Conservation (phyloP, 2,797 vertebrate species). For the Chanos chanos region DNA sequence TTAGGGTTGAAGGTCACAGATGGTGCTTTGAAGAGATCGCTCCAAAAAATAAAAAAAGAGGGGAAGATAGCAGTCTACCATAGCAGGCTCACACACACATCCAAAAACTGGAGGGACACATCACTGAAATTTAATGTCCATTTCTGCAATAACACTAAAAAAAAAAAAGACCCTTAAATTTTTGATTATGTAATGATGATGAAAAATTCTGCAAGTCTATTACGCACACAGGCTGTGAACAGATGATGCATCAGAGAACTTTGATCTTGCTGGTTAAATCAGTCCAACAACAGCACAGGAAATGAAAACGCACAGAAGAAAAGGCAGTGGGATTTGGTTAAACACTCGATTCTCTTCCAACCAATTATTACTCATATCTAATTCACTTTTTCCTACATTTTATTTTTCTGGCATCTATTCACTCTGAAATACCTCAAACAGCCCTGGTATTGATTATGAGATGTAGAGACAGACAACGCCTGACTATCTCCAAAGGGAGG, state of each 20-base stretch:
- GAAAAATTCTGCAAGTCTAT: constrained; percentile 87
- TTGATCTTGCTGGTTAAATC: constrained; percentile 85
- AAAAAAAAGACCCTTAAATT: background rate
- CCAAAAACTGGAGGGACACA: constrained; percentile 46
- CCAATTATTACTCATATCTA: constrained; percentile 3
- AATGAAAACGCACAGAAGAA: constrained; percentile 47
- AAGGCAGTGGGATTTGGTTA: constrained; percentile 7
- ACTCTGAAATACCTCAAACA: too few species aligned
- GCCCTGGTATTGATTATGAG: too few species aligned
- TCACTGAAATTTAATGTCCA: constrained; percentile 30
- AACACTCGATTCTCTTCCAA: constrained; percentile 10
- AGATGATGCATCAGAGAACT: constrained; percentile 78
- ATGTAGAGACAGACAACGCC: too few species aligned
- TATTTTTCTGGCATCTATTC: too few species aligned
- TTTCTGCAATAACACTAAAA: background rate
- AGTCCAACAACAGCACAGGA: constrained; percentile 81
- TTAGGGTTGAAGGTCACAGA: constrained; percentile 47
- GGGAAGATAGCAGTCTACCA: constrained; percentile 40
- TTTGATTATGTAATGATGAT: too few species aligned
- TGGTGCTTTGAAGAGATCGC: too few species aligned
- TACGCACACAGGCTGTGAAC: constrained; percentile 76
- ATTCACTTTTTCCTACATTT: too few species aligned
- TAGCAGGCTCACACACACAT: constrained; percentile 28
- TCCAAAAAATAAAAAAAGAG: too few species aligned
- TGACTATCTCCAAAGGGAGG: too few species aligned